phyloP scores from a whole-genome alignment of 2,888 invertebrate genomes.

The Gymnoscelis rufifasciata region DNA sequence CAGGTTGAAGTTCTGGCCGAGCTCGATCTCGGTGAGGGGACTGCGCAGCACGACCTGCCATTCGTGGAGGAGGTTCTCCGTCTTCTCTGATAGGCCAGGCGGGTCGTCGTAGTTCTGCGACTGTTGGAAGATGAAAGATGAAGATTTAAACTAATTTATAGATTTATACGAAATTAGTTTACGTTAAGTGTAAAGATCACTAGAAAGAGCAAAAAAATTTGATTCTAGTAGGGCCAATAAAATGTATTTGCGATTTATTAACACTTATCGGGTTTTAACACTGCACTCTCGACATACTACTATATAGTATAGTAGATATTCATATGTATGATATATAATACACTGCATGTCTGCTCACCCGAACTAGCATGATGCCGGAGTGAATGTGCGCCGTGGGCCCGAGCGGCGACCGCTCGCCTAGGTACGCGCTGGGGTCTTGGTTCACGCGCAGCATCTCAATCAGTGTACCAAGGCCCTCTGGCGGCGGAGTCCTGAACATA shows the following conservation, averaged over 20 bases:
- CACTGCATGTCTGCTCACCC: too few species aligned
- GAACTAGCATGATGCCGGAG: constrained; percentile 91
- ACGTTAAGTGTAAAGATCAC: too few species aligned
- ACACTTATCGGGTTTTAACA: too few species aligned
- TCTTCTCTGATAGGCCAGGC: constrained; percentile 95
- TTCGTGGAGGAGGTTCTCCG: constrained; percentile 94
- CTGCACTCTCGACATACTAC: too few species aligned
- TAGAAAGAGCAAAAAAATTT: too few species aligned
- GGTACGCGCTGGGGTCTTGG: constrained; percentile 84
- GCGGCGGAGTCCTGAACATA: constrained; percentile 74
- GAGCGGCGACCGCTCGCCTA: constrained; percentile 87
- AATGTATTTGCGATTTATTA: too few species aligned
- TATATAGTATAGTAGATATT: too few species aligned
- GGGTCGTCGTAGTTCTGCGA: constrained; percentile 93
- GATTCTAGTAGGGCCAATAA: too few species aligned
- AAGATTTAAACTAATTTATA: too few species aligned
- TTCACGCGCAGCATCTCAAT: constrained; percentile 89
- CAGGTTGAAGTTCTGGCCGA: constrained; percentile 93
- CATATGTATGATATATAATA: too few species aligned
- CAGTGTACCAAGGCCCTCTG: constrained; percentile 89
- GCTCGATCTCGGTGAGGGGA: constrained; percentile 88
- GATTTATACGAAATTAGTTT: too few species aligned
- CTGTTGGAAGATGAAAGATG: constrained; percentile 33
- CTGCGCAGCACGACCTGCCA: constrained; percentile 96
- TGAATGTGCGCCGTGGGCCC: constrained; percentile 94